These are phyloP conservation scores for Epiperipatus broadwayi DNA, from an alignment of 2,888 invertebrate genomes.

Conservation along the genomic window DNA sequence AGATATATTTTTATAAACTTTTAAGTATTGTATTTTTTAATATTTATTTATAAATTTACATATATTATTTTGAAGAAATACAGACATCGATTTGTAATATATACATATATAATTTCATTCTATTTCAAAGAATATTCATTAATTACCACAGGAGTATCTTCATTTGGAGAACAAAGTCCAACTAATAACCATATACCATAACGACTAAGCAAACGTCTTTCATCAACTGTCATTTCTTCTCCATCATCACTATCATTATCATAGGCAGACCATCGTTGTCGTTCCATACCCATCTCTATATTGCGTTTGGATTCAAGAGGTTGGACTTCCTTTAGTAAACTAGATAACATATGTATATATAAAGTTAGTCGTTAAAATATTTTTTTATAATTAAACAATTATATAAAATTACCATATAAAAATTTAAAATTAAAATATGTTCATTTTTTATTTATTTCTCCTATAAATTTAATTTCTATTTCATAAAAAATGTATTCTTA, in stretches of 20 bases:
- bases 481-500: too few relatives aligned
- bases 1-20: too few relatives aligned
- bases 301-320: conserved; percentile 40
- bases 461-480: too few relatives aligned
- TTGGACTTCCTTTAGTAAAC: conserved; percentile 73
- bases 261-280: background rate
- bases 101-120: background rate
- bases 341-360: conserved; percentile 19
- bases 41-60: too few relatives aligned
- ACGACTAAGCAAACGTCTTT: conserved; percentile 67
- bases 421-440: background rate
- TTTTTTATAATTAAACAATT: conserved; percentile 6
- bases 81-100: too few relatives aligned
- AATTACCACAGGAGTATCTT: conserved; percentile 30
- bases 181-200: conserved; percentile 96
- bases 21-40: too few relatives aligned
- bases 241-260: conserved; percentile 19
- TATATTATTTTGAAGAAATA: too few relatives aligned
- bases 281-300: background rate
- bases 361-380: background rate
- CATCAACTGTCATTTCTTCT: conserved; percentile 46
- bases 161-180: conserved; percentile 46
- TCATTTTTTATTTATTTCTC: background rate
- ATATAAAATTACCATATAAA: conserved; percentile 3
- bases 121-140: background rate